phyloP scores from a whole-genome alignment of 2,888 invertebrate genomes.

The Homarus gammarus region DNA sequence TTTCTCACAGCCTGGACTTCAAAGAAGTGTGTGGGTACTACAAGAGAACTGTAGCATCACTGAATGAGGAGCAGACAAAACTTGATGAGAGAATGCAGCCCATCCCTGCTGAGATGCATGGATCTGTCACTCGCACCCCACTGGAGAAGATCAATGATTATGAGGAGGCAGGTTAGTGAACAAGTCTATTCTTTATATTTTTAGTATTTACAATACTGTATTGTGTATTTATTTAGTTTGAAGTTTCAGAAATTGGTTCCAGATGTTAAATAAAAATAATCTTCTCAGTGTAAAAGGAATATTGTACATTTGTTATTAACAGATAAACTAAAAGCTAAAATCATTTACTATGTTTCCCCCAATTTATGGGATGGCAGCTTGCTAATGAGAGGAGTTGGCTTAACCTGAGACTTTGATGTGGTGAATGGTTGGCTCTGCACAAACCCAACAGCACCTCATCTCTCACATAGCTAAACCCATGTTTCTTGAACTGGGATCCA shows the following conservation, averaged over 20 bases:
- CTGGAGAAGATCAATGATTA: constrained; percentile 85
- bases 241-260: not conserved
- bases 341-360: too few species aligned
- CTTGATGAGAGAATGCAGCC: constrained; percentile 91
- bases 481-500: too few species aligned
- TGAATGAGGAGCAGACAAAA: constrained; percentile 83
- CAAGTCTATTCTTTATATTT: not conserved
- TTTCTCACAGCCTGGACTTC: constrained; percentile 82
- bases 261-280: too few species aligned
- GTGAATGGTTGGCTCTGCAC: too few species aligned
- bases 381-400: too few species aligned
- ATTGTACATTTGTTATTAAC: too few species aligned
- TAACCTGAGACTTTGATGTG: too few species aligned
- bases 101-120: constrained; percentile 88
- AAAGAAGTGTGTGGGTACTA: constrained; percentile 87
- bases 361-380: too few species aligned
- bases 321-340: too few species aligned
- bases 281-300: too few species aligned
- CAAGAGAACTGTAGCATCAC: constrained; percentile 83
- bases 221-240: not conserved
- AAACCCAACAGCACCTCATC: too few species aligned
- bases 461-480: too few species aligned
- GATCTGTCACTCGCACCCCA: constrained; percentile 86
- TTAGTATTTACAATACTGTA: not conserved
- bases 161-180: constrained; percentile 83